phyloP scores from a whole-genome alignment of 2,797 vertebrate species.

The Eulemur rubriventer region DNA sequence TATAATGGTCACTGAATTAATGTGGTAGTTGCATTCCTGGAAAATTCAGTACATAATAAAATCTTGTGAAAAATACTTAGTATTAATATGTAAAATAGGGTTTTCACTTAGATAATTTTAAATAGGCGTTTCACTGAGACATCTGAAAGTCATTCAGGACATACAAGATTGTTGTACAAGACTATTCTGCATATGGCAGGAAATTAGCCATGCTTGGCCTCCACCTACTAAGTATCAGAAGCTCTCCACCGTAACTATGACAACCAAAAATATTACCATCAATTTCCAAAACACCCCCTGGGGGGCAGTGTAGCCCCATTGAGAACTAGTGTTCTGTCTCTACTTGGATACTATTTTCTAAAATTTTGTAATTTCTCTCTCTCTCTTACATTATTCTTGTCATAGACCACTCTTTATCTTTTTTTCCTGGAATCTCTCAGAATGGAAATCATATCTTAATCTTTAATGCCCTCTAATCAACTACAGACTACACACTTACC shows the following conservation, averaged over 20 bases:
- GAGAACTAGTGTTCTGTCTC: background rate
- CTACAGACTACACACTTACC: background rate
- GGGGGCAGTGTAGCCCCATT: slow-evolving; percentile 24
- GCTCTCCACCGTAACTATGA: background rate
- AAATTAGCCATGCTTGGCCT: background rate
- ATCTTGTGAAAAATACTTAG: background rate
- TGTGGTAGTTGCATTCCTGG: background rate
- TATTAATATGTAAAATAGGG: background rate
- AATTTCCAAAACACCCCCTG: background rate
- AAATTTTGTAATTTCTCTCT: background rate
- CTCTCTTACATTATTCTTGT: background rate
- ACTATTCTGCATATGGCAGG: background rate
- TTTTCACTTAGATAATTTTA: background rate
- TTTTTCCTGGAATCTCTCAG: background rate
- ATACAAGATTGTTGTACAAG: background rate
- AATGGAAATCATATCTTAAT: background rate
- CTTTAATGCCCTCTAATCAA: background rate
- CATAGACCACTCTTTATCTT: background rate
- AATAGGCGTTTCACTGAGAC: background rate
- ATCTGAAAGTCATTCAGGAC: background rate
- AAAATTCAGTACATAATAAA: background rate
- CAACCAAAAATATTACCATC: background rate
- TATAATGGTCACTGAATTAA: background rate
- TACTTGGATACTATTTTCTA: background rate
- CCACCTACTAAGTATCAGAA: background rate